phyloP scores from a whole-genome alignment of 2,113 vertebrate species.

The Ginglymostoma cirratum region DNA sequence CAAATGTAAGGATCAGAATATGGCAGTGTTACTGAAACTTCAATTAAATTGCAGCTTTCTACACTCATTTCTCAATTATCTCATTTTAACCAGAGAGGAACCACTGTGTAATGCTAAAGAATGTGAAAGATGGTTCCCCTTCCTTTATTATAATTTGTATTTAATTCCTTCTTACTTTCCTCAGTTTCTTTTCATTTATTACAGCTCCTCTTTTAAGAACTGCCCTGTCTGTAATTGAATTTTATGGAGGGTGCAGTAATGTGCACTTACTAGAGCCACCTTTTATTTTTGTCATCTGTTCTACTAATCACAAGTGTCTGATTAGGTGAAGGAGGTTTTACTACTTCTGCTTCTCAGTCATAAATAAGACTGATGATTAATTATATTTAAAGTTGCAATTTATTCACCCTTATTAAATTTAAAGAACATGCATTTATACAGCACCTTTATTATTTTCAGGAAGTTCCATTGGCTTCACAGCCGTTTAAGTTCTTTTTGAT shows the following conservation, averaged over 20 bases:
- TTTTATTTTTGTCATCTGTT: background rate
- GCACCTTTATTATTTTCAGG: background rate
- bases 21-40: background rate
- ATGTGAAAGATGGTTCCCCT: background rate
- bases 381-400: background rate
- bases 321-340: background rate
- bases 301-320: background rate
- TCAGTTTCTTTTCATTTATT: background rate
- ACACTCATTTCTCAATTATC: background rate
- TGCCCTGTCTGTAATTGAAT: background rate
- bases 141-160: background rate
- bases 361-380: background rate
- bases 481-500: background rate
- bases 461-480: background rate
- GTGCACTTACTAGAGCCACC: background rate
- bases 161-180: background rate
- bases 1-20: conserved; percentile 57
- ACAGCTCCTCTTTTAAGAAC: background rate
- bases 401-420: background rate
- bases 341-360: background rate
- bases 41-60: too few relatives aligned
- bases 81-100: background rate
- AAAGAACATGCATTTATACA: background rate
- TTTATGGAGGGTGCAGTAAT: background rate
- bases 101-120: background rate